These are phyloP conservation scores for Ptychobarbus kaznakovi DNA, from an alignment of 2,797 vertebrate genomes.

Conservation along the genomic window DNA sequence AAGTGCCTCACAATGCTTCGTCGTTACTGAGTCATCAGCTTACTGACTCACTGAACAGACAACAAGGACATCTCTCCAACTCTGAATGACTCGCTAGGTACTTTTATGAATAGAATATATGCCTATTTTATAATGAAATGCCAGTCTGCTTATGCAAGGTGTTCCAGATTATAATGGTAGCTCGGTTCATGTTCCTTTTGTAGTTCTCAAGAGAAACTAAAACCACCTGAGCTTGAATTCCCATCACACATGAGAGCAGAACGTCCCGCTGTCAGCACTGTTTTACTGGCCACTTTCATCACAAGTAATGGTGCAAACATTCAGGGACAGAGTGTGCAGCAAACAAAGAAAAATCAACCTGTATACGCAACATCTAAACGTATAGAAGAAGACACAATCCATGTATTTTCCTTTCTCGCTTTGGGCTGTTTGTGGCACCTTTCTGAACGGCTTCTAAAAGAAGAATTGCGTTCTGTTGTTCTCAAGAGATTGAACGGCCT, in stretches of 20 bases:
- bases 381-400: neutral
- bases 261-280: neutral
- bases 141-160: neutral
- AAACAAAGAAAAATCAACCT: conserved; percentile 20
- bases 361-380: neutral
- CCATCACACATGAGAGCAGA: neutral
- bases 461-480: neutral
- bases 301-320: conserved; percentile 17
- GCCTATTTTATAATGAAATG: neutral
- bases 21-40: neutral
- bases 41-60: neutral
- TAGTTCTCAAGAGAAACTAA: neutral
- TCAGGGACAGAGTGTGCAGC: conserved; percentile 12
- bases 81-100: neutral
- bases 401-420: neutral
- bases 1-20: neutral
- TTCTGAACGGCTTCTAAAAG: neutral
- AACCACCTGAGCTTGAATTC: conserved; percentile 20
- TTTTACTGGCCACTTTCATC: conserved; percentile 7
- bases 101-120: neutral
- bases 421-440: conserved; percentile 14
- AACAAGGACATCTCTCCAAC: conserved; percentile 2
- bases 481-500: conserved; percentile 9
- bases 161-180: neutral
- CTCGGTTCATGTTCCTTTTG: neutral